Conservation (phyloP, 2,888 invertebrate genomes). For the Ryuthela nishihirai region DNA sequence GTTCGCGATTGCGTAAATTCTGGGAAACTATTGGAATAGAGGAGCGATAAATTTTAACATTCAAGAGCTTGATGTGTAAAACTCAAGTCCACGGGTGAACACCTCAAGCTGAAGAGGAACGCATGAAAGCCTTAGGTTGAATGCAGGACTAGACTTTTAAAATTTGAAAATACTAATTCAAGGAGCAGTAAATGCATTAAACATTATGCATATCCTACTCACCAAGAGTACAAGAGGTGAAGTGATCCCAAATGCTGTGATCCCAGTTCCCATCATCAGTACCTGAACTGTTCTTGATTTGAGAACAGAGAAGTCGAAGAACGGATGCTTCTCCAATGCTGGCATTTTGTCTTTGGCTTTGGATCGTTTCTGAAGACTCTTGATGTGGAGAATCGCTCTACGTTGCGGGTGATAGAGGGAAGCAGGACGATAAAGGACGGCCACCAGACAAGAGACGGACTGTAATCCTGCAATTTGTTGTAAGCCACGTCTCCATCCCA, state of each 20-base stretch:
- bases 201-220: too few species aligned
- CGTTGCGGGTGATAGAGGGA: conserved; percentile 38
- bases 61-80: too few species aligned
- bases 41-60: too few species aligned
- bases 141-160: too few species aligned
- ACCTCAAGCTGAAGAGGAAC: too few species aligned
- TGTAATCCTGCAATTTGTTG: conserved; percentile 26
- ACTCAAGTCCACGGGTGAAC: too few species aligned
- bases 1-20: too few species aligned
- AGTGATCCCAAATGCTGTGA: conserved; percentile 76
- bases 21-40: too few species aligned
- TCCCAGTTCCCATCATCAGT: conserved; percentile 72
- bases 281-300: conserved; percentile 80
- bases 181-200: too few species aligned
- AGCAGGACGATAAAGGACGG: conserved; percentile 29
- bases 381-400: conserved; percentile 39
- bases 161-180: too few species aligned
- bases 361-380: conserved; percentile 29
- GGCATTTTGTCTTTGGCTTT: conserved; percentile 19
- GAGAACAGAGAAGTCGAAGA: conserved; percentile 79
- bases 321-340: conserved; percentile 60
- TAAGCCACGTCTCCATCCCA: conserved; percentile 31
- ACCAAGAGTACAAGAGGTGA: conserved; percentile 78
- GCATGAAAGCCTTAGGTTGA: too few species aligned
- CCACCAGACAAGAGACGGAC: conserved; percentile 13